Evolutionary conservation across 2,113 vertebrate species (phyloP).

Genomic region (Aplodontia rufa): DNA sequence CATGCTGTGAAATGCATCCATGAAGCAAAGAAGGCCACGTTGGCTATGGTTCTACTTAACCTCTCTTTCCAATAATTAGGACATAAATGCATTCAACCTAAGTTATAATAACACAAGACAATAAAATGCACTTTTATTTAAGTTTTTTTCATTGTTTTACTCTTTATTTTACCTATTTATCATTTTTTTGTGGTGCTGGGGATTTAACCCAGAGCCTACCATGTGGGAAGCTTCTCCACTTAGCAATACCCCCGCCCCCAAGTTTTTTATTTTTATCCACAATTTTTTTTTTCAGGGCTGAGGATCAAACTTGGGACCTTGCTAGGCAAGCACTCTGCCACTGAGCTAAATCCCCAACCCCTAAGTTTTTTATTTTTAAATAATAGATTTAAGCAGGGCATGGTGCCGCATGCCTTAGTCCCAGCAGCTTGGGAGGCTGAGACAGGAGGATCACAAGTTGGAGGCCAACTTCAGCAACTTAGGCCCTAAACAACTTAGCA

Average conservation of each 20-base stretch:
- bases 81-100: background rate
- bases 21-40: background rate
- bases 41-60: background rate
- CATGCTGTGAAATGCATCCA: background rate
- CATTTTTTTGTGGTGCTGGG: background rate
- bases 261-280: too few species aligned
- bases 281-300: too few species aligned
- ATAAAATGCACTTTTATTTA: background rate
- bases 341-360: too few species aligned
- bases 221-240: background rate
- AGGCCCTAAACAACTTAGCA: too few species aligned
- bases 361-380: background rate
- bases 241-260: background rate
- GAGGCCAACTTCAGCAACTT: too few species aligned
- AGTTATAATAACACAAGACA: background rate
- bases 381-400: background rate
- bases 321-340: too few species aligned
- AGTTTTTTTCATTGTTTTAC: background rate
- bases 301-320: too few species aligned
- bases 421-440: too few species aligned
- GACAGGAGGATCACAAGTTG: too few species aligned
- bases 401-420: too few species aligned
- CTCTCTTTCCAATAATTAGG: background rate
- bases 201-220: background rate
- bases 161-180: background rate